A percentile compares a stretch with the other conserved stretches of the same genome.
phyloP scores from a whole-genome alignment of 2,888 invertebrate genomes.

The Lottia gigantea region DNA sequence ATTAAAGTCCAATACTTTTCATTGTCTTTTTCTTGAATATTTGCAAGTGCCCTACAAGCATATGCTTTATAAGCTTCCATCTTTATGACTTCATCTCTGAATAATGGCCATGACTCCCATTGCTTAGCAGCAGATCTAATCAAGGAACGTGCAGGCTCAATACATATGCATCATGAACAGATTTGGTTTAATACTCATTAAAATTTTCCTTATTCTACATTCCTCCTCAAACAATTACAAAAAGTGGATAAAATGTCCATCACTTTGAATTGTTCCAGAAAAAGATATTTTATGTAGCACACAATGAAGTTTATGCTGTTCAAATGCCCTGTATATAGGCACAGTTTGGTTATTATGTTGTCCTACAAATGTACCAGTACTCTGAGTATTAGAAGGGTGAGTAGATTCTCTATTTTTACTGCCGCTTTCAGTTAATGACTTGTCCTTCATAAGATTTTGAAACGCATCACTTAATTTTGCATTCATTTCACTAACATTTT shows the following conservation, averaged over 20 bases:
- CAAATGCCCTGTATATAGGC: background rate
- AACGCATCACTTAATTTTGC: no score
- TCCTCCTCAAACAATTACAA: background rate
- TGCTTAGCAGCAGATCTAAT: background rate
- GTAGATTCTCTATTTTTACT: no score
- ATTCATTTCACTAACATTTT: no score
- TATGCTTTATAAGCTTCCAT: background rate
- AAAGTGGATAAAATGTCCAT: background rate
- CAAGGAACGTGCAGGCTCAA: background rate
- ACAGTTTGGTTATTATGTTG: background rate
- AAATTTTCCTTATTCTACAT: background rate
- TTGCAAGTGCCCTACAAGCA: background rate
- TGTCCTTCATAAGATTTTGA: no score
- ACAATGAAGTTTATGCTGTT: background rate
- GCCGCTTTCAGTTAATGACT: no score
- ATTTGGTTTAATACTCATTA: background rate
- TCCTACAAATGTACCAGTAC: no score
- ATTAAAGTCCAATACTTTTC: slow-evolving; percentile 7
- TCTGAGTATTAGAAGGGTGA: no score
- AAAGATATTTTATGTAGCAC: background rate
- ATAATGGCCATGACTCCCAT: background rate
- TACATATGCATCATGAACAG: background rate
- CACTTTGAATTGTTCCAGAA: background rate
- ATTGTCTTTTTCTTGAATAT: background rate
- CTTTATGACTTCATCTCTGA: background rate